Conservation (phyloP, 2,797 vertebrate genomes). For the Pygocentrus nattereri region DNA sequence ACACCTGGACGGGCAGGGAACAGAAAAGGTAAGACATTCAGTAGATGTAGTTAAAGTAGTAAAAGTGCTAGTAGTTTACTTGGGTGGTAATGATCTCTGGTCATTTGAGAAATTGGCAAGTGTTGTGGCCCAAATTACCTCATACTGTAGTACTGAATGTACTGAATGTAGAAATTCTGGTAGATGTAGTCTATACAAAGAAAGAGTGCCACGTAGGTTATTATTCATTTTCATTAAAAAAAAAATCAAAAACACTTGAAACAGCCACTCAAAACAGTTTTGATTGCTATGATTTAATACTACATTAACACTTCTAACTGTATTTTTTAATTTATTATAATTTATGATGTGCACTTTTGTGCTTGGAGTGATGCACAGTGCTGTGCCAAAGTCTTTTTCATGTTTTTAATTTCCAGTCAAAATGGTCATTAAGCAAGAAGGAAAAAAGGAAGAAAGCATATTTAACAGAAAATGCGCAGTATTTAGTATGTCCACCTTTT, state of each 20-base stretch:
- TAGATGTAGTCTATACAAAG: neutral
- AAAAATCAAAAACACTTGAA: too few relatives aligned
- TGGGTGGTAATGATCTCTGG: neutral
- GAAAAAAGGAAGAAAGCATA: too few relatives aligned
- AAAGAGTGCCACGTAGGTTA: neutral
- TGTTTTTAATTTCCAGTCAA: too few relatives aligned
- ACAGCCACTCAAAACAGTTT: neutral
- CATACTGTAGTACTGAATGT: neutral
- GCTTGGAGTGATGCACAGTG: too few relatives aligned
- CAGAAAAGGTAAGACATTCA: conserved; percentile 90
- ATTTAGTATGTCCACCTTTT: too few relatives aligned
- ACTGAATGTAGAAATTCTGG: neutral
- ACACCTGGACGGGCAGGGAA: conserved; percentile 85
- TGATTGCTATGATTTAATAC: too few relatives aligned
- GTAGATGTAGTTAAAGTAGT: neutral
- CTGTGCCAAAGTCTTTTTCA: too few relatives aligned
- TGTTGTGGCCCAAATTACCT: neutral
- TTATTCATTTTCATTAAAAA: neutral
- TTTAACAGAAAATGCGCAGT: too few relatives aligned
- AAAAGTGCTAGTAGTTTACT: neutral
- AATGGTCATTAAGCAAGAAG: too few relatives aligned
- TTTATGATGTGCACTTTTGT: too few relatives aligned
- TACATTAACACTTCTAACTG: too few relatives aligned
- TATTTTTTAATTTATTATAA: too few relatives aligned
- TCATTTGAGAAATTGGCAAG: neutral